Base-by-base conservation (phyloP, 2,113 vertebrate species). In the Sterna hirundo region DNA sequence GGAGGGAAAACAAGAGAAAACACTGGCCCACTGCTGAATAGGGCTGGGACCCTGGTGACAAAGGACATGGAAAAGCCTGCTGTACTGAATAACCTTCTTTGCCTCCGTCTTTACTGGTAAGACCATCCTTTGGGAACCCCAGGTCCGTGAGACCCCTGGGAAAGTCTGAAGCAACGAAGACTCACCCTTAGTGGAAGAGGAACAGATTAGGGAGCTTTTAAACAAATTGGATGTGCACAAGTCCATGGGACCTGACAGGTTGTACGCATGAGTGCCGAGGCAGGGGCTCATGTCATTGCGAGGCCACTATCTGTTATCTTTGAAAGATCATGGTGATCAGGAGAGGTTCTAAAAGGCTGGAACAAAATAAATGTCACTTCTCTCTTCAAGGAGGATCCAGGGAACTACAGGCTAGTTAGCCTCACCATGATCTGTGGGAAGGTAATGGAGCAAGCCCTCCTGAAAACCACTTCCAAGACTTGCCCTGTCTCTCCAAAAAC, bases 211-310 rank as follows among this genome's bases (percentile, higher is more conserved):
- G 72, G 77, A 68, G 26, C 34, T 11, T 3, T 92, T 70, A 27
- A 68, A n/a, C 15, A 29, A 88, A 27, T 1, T 1, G 23, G 52
- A 58, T 0, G 0, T 22, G 30, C 32, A 20, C 21, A 25, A 5
- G n/a, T 10, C 40, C 34, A 13, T 1, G 10, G 47, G 36, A 22
- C 46, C 49, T 58, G 55, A 36, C 22, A 88, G 69, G 61, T 46
- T 71, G 46, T 20, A 49, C 32, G 36, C 3, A 13, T 26, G 6
- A 30, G 66, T 38, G 71, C 66, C 0, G 0, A 55, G 58, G 23
- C 13, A 77, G 32, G 13, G 5, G 38, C 10, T 2, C 17, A 32
- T 77, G 30, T 17, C 70, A 47, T 22, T 55, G 52, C 27, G 44
- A 11, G 36, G 64, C 25, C 42, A 13, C 62, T 60, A 9, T 32